Conservation (phyloP, 2,888 invertebrate species). For the Lasioglossum morio region DNA sequence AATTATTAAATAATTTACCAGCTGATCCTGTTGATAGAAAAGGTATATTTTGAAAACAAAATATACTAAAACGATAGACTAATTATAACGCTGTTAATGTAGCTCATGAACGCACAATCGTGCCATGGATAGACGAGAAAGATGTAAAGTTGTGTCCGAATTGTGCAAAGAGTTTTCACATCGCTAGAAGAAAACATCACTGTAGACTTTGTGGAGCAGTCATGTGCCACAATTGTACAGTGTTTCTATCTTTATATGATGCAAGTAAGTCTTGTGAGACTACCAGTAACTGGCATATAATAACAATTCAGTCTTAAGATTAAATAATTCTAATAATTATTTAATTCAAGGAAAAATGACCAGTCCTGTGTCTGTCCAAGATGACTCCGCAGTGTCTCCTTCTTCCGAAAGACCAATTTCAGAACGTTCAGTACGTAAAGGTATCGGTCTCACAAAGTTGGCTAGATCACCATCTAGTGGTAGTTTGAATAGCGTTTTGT, state of each 20-base stretch:
- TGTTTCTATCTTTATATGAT: conserved; percentile 91
- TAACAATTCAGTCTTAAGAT: neutral
- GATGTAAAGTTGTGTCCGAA: conserved; percentile 95
- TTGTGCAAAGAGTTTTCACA: conserved; percentile 95
- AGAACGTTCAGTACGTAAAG: conserved; percentile 78
- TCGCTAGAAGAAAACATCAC: conserved; percentile 97
- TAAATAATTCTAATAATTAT: neutral
- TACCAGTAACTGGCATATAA: neutral
- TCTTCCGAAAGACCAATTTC: conserved; percentile 76
- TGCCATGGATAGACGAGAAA: conserved; percentile 97
- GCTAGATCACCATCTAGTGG: conserved; percentile 85
- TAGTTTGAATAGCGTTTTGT: conserved; percentile 84
- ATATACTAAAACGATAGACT: neutral
- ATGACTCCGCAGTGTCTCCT: conserved; percentile 79
- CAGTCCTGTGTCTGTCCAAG: conserved; percentile 84
- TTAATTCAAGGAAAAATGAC: conserved; percentile 86
- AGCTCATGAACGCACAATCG: conserved; percentile 88
- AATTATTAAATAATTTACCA: conserved; percentile 93
- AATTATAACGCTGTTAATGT: neutral
- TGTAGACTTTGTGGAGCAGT: conserved; percentile 97
- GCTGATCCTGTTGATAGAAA: conserved; percentile 90
- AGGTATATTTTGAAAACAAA: conserved; percentile 83
- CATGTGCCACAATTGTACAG: conserved; percentile 96
- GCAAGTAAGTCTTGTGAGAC: conserved; percentile 88
- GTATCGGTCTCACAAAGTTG: conserved; percentile 81